Evolutionary conservation across 2,113 vertebrate genomes (phyloP).

Genomic region (Brevimyrus niger): DNA sequence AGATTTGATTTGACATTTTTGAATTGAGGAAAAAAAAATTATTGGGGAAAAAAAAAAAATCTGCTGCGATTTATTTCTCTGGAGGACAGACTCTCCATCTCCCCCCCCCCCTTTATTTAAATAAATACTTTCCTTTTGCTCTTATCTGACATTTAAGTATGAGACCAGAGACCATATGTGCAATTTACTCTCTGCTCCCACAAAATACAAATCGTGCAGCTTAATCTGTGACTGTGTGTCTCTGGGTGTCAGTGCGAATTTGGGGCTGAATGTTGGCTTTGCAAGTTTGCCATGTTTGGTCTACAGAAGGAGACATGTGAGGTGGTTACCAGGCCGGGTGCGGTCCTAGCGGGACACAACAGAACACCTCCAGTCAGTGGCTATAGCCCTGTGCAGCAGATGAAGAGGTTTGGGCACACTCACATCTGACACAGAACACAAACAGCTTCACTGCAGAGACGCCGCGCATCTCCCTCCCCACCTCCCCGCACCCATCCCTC

Average conservation of each 20-base stretch:
- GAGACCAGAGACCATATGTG: slow-evolving; percentile 29
- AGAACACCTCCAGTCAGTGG: slow-evolving; percentile 78
- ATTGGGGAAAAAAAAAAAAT: neutral
- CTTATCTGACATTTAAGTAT: slow-evolving; percentile 21
- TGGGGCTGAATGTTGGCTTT: slow-evolving; percentile 22
- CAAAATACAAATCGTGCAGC: neutral
- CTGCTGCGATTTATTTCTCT: neutral
- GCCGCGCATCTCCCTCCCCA: slow-evolving; percentile 34
- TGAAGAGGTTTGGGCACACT: slow-evolving; percentile 78
- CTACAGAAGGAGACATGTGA: slow-evolving; percentile 69
- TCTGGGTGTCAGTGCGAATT: neutral
- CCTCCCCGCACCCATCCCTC: neutral
- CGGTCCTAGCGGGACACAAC: slow-evolving; percentile 69
- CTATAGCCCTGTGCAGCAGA: slow-evolving; percentile 81
- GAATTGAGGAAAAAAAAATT: neutral
- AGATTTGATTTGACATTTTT: slow-evolving; percentile 17
- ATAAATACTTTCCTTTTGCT: slow-evolving; percentile 10
- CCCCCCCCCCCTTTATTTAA: neutral
- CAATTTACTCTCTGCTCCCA: slow-evolving; percentile 24
- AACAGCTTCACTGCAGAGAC: slow-evolving; percentile 53
- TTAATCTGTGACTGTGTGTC: neutral
- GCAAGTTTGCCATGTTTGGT: slow-evolving; percentile 49
- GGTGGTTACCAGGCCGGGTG: slow-evolving; percentile 77
- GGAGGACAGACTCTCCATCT: neutral
- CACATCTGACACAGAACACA: slow-evolving; percentile 69